phyloP scores from a whole-genome alignment of 2,888 invertebrate genomes.

The Holacanthella duospinosa region DNA sequence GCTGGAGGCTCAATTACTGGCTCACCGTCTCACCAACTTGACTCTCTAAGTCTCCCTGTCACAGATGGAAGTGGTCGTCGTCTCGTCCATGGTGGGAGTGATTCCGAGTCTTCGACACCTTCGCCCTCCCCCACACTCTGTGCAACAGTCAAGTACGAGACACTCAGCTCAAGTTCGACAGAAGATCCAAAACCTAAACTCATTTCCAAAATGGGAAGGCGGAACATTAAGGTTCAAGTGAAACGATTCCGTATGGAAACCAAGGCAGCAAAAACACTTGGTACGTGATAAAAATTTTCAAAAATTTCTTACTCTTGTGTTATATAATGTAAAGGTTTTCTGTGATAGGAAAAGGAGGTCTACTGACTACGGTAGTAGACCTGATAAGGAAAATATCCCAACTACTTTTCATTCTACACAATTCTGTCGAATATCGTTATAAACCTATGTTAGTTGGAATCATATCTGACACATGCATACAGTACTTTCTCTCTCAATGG shows the following conservation, averaged over 20 bases:
- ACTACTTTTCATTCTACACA: neutral
- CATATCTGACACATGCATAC: no score
- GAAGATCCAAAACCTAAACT: constrained; percentile 39
- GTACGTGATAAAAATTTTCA: constrained; percentile 40
- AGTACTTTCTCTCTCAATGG: no score
- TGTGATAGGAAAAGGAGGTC: neutral
- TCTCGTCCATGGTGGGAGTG: constrained; percentile 51
- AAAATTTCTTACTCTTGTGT: neutral
- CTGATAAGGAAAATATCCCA: neutral
- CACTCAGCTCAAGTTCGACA: constrained; percentile 26
- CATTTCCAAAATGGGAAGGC: constrained; percentile 64
- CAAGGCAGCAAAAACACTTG: constrained; percentile 91
- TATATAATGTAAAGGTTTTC: neutral
- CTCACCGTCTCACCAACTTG: constrained; percentile 11
- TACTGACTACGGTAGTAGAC: no score
- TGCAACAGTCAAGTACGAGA: constrained; percentile 29
- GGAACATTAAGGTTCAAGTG: constrained; percentile 78
- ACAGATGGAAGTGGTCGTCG: constrained; percentile 1
- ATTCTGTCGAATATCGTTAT: neutral
- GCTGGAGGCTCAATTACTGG: constrained; percentile 12
- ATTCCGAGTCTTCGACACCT: constrained; percentile 45
- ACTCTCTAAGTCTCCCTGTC: constrained; percentile 16
- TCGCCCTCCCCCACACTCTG: constrained; percentile 34
- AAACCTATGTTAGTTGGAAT: no score
- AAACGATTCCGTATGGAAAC: constrained; percentile 90